Conservation (phyloP, 2,113 vertebrate genomes). For the Pomatorhinus ruficollis region DNA sequence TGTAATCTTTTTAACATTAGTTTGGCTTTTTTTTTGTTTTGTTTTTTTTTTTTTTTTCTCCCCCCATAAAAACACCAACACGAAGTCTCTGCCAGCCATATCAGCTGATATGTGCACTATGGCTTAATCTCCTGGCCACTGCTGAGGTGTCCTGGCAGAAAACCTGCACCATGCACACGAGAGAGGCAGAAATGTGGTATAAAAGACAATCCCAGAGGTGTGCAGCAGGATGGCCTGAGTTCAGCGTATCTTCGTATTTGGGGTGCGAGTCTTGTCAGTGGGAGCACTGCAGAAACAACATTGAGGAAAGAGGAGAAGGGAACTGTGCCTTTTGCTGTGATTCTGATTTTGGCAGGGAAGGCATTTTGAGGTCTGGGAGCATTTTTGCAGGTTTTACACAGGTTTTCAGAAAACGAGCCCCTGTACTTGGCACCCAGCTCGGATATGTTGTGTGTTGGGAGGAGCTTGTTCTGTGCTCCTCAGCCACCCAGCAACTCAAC, state of each 20-base stretch:
- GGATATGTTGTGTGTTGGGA: fast-evolving
- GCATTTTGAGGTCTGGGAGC: not conserved
- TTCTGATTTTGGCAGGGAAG: not conserved
- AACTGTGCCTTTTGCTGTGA: not conserved
- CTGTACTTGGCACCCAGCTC: not conserved
- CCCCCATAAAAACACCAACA: fast-evolving
- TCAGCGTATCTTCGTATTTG: not conserved
- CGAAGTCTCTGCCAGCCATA: fast-evolving
- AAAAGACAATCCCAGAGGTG: not conserved
- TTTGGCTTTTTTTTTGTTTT: not conserved
- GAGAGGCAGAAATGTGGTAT: not conserved
- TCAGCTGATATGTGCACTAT: not conserved
- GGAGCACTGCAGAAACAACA: not conserved
- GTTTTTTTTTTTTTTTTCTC: not conserved
- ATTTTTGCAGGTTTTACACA: not conserved
- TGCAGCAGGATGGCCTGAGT: not conserved
- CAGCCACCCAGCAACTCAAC: not conserved
- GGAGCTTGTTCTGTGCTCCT: not conserved
- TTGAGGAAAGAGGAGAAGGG: not conserved
- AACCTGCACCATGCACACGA: fast-evolving
- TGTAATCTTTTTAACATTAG: not conserved
- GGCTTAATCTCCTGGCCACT: not conserved
- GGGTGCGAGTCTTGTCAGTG: not conserved
- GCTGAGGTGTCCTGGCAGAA: not conserved
- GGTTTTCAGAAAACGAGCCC: not conserved